phyloP scores from a whole-genome alignment of 1,140 invertebrate genomes.

The Drosophila setifemur region DNA sequence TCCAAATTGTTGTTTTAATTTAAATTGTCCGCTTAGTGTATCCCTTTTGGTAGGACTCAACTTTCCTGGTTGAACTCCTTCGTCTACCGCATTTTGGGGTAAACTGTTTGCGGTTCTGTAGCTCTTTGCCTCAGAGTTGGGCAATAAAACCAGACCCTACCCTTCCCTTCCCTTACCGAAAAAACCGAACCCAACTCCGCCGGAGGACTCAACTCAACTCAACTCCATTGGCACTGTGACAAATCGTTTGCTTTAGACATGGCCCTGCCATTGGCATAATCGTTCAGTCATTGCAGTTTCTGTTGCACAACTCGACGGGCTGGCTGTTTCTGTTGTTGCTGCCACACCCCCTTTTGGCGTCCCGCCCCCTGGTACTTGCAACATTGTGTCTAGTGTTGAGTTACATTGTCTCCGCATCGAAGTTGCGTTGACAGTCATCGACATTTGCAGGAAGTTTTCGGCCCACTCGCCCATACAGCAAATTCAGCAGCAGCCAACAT shows the following conservation, averaged over 20 bases:
- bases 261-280: constrained; percentile 71
- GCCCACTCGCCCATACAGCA: constrained; percentile 10
- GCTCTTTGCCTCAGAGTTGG: constrained; percentile 15
- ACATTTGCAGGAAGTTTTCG: constrained; percentile 48
- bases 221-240: constrained; percentile 61
- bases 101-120: constrained; percentile 67
- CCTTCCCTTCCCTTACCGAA: neutral
- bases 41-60: neutral
- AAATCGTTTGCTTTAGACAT: constrained; percentile 77
- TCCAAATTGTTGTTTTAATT: neutral
- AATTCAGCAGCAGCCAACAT: constrained; percentile 46
- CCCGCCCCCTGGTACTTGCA: constrained; percentile 20
- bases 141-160: constrained; percentile 65
- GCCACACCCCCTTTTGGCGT: neutral
- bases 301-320: constrained; percentile 45
- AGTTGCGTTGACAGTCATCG: constrained; percentile 72
- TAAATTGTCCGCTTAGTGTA: neutral
- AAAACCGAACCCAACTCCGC: constrained; percentile 15
- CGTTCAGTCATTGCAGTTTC: constrained; percentile 72
- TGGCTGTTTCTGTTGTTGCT: neutral
- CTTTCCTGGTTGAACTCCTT: constrained; percentile 1
- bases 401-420: constrained; percentile 74
- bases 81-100: constrained; percentile 18
- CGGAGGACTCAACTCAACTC: constrained; percentile 1
- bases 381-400: constrained; percentile 73